A percentile compares a stretch with the other conserved stretches of the same genome.
These are phyloP conservation scores for Pollenia amentaria DNA, from an alignment of 2,888 invertebrate genomes.

Conservation along the genomic window DNA sequence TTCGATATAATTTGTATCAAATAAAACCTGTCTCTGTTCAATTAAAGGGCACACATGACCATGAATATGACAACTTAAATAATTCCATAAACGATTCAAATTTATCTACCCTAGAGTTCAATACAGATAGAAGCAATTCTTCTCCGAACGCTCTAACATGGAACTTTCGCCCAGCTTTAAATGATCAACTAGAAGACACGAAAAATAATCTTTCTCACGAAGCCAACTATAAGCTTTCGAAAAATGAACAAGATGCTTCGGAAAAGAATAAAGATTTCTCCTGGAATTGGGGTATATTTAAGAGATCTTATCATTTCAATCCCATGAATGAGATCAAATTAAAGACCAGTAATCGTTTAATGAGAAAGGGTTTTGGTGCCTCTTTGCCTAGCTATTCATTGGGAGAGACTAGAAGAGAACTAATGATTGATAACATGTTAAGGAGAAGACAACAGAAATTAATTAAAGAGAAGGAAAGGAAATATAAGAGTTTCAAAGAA, in stretches of 20 bases:
- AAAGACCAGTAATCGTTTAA: conserved; percentile 81
- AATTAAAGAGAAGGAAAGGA: background rate
- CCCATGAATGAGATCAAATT: conserved; percentile 81
- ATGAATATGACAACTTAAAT: background rate
- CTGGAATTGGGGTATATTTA: conserved; percentile 56
- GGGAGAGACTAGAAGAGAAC: conserved; percentile 72
- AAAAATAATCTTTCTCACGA: conserved; percentile 83
- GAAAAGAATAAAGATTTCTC: conserved; percentile 73
- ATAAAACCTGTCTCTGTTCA: background rate
- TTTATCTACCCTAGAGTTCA: background rate
- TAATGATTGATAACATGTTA: conserved; percentile 76
- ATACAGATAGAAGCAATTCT: background rate
- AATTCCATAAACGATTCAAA: background rate
- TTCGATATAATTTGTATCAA: conserved; percentile 1
- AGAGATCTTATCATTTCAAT: conserved; percentile 77
- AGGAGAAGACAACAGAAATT: conserved; percentile 70
- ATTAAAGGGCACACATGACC: background rate
- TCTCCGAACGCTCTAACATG: background rate
- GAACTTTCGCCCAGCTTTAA: conserved; percentile 43
- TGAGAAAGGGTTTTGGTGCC: conserved; percentile 81
- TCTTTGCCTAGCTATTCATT: conserved; percentile 81
- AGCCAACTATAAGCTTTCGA: conserved; percentile 84
- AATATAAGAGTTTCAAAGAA: conserved; percentile 5
- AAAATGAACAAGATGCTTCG: conserved; percentile 82
- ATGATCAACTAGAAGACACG: conserved; percentile 76